Percentiles rank a stretch among this genome's conserved stretches.
phyloP scores from a whole-genome alignment of 2,888 invertebrate species.

The Tipula helvola region DNA sequence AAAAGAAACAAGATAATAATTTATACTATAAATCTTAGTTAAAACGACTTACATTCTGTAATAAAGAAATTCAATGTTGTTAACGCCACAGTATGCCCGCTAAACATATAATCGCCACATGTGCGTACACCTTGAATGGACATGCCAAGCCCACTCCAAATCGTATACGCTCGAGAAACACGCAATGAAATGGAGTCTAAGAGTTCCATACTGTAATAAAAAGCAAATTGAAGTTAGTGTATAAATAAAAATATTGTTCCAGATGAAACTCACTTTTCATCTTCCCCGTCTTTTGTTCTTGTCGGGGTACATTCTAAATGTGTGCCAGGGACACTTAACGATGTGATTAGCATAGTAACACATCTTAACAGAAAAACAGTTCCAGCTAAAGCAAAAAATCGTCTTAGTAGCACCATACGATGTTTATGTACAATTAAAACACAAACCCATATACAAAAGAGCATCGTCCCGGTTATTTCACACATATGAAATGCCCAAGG shows the following conservation, averaged over 20 bases:
- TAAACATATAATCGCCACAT: conserved; percentile 99
- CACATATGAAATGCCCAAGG: conserved; percentile 99
- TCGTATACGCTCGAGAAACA: conserved; percentile 70
- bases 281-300: conserved; percentile 57
- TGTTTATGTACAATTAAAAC: conserved; percentile 95
- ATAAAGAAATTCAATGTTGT: conserved; percentile 98
- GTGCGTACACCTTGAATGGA: conserved; percentile 93
- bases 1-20: conserved; percentile 11
- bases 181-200: conserved; percentile 42
- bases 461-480: conserved; percentile 82
- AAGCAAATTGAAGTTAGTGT: not conserved
- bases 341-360: conserved; percentile 99
- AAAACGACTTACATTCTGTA: conserved; percentile 82
- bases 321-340: conserved; percentile 94
- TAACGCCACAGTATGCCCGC: conserved; percentile 94
- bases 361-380: conserved; percentile 95
- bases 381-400: conserved; percentile 93
- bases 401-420: conserved; percentile 83
- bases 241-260: not conserved
- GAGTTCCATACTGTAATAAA: conserved; percentile 29
- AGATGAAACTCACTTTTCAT: conserved; percentile 32
- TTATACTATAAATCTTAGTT: not conserved
- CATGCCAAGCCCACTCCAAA: conserved; percentile 98
- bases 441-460: conserved; percentile 76
- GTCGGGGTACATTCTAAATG: conserved; percentile 85